Evolutionary conservation across 2,113 vertebrate species (phyloP).

Genomic region (Amphilophus citrinellus): DNA sequence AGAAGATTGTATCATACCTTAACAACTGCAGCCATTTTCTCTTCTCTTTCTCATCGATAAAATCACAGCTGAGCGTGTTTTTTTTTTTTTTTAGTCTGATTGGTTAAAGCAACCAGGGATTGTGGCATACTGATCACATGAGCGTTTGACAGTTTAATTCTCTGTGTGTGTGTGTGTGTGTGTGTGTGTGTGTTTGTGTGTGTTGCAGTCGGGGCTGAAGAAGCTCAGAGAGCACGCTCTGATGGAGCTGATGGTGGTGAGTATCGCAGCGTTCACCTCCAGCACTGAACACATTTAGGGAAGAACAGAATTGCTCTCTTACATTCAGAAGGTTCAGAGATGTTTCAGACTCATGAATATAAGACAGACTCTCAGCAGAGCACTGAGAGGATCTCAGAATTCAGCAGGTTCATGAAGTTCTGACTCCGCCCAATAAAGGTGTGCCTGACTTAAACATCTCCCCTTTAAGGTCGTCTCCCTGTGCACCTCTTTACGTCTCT

Average conservation of each 20-base stretch:
- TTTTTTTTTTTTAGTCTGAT: too few species aligned
- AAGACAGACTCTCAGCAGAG: too few species aligned
- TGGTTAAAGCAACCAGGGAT: too few species aligned
- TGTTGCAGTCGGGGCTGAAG: slow-evolving; percentile 90
- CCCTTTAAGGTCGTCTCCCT: not conserved
- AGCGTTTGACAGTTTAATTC: too few species aligned
- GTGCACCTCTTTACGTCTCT: not conserved
- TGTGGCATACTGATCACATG: too few species aligned
- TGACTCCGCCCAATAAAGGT: not conserved
- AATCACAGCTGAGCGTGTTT: too few species aligned
- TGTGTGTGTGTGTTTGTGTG: not conserved
- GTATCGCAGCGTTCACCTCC: slow-evolving; percentile 41
- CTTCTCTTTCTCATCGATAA: too few species aligned
- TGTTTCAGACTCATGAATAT: too few species aligned
- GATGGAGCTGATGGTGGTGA: slow-evolving; percentile 98
- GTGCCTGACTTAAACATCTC: not conserved
- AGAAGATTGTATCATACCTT: too few species aligned
- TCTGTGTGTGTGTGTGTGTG: slow-evolving; percentile 16
- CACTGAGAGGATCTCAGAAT: too few species aligned
- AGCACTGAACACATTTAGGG: not conserved
- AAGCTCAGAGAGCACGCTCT: slow-evolving; percentile 90
- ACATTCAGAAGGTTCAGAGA: too few species aligned
- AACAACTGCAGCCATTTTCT: too few species aligned
- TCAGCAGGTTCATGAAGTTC: not conserved
- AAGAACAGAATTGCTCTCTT: not conserved